phyloP scores from a whole-genome alignment of 2,888 invertebrate species.

The Perizoma affinitatum region DNA sequence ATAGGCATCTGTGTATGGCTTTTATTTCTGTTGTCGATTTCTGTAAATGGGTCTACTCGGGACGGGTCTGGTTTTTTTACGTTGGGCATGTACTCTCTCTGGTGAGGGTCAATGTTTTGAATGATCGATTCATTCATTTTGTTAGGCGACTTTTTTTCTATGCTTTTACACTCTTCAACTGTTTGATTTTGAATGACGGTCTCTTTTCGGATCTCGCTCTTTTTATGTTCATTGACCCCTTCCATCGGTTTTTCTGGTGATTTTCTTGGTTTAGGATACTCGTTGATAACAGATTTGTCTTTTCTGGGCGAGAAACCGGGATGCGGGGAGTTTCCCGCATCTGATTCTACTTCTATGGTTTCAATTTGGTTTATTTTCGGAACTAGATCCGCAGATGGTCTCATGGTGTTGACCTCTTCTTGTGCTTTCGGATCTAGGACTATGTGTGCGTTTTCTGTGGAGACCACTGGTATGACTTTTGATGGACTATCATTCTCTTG shows the following conservation, averaged over 20 bases:
- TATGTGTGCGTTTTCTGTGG: conserved; percentile 73
- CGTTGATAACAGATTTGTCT: conserved; percentile 66
- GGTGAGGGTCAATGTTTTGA: conserved; percentile 64
- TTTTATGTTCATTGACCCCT: conserved; percentile 58
- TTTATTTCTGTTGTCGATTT: conserved; percentile 67
- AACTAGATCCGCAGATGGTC: conserved; percentile 62
- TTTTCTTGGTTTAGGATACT: conserved; percentile 63
- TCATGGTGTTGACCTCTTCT: conserved; percentile 56
- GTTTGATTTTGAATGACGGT: conserved; percentile 77
- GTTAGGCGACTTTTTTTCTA: conserved; percentile 70
- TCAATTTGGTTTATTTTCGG: conserved; percentile 70
- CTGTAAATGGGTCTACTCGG: conserved; percentile 66
- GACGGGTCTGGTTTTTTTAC: conserved; percentile 65
- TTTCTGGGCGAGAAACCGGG: conserved; percentile 63
- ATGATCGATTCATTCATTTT: conserved; percentile 69
- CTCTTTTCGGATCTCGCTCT: conserved; percentile 71
- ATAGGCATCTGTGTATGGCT: conserved; percentile 54
- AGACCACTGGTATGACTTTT: conserved; percentile 73
- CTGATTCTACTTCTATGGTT: conserved; percentile 74
- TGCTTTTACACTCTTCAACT: conserved; percentile 61
- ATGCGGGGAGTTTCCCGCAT: conserved; percentile 59
- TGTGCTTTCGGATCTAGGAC: conserved; percentile 72
- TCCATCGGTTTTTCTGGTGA: conserved; percentile 61
- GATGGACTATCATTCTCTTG: conserved; percentile 71
- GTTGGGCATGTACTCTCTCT: conserved; percentile 58